phyloP scores from a whole-genome alignment of 1,140 invertebrate species.

The Amyelois transitella region DNA sequence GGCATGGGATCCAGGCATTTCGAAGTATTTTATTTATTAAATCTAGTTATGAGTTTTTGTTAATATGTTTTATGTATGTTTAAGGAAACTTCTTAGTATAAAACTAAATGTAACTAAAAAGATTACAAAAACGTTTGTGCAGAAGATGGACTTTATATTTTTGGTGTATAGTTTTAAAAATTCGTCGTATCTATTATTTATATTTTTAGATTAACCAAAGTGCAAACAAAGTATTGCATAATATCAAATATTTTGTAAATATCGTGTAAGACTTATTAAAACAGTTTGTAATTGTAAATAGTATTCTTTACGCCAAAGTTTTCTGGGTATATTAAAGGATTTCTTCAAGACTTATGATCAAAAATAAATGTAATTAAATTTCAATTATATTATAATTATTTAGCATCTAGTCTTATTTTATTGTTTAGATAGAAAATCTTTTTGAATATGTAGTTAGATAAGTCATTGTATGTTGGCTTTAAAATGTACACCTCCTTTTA shows the following conservation, averaged over 20 bases:
- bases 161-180: not conserved
- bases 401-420: constrained; percentile 16
- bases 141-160: not conserved
- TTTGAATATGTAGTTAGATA: not conserved
- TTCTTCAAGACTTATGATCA: too few relatives aligned
- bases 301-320: constrained; percentile 33
- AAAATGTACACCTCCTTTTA: too few relatives aligned
- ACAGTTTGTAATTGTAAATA: constrained; percentile 11
- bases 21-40: too few relatives aligned
- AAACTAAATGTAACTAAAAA: too few relatives aligned
- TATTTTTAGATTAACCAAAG: constrained; percentile 13
- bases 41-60: too few relatives aligned
- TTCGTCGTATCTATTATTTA: not conserved
- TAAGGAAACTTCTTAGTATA: too few relatives aligned
- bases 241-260: constrained; percentile 26
- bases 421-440: not conserved
- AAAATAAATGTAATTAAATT: constrained; percentile 7
- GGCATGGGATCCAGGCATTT: not conserved
- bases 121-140: too few relatives aligned
- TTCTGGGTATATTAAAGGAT: constrained; percentile 27
- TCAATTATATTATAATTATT: constrained; percentile 1
- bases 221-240: constrained; percentile 34
- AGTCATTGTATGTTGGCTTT: too few relatives aligned
- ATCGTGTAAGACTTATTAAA: constrained; percentile 7
- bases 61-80: too few relatives aligned